Conservation (phyloP, 2,113 vertebrate species). For the Montifringilla adamsi region DNA sequence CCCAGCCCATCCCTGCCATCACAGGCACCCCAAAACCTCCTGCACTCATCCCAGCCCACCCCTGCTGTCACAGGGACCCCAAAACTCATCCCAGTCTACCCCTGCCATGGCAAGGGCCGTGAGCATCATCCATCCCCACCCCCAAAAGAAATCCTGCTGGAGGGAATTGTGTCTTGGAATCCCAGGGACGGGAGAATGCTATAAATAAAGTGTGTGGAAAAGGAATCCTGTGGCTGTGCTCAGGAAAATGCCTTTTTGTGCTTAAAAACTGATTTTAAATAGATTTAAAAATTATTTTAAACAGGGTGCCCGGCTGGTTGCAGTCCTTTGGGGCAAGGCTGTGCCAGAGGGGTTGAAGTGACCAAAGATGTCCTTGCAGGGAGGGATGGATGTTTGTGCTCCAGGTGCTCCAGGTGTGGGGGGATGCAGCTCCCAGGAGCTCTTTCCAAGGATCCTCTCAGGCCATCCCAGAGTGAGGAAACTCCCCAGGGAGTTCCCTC, state of each 20-base stretch:
- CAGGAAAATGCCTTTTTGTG: background rate
- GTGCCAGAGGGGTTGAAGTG: background rate
- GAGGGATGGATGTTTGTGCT: background rate
- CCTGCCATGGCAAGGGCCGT: accelerated
- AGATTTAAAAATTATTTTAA: accelerated
- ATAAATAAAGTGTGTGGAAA: background rate
- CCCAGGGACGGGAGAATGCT: background rate
- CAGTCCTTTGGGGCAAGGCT: background rate
- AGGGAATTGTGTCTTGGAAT: background rate
- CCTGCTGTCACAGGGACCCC: background rate
- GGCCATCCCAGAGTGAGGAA: background rate
- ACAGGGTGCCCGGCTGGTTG: background rate
- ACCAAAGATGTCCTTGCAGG: background rate
- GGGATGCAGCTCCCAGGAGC: background rate
- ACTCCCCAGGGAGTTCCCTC: background rate
- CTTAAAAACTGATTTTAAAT: background rate
- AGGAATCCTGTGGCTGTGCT: background rate
- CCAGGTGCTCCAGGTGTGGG: background rate
- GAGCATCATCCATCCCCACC: background rate
- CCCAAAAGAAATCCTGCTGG: background rate
- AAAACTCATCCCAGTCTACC: background rate
- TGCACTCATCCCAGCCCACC: no score
- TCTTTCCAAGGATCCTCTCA: background rate
- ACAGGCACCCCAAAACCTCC: background rate
- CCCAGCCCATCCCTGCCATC: no score